phyloP scores from a whole-genome alignment of 2,888 invertebrate genomes.

The Cephus pygmeus region DNA sequence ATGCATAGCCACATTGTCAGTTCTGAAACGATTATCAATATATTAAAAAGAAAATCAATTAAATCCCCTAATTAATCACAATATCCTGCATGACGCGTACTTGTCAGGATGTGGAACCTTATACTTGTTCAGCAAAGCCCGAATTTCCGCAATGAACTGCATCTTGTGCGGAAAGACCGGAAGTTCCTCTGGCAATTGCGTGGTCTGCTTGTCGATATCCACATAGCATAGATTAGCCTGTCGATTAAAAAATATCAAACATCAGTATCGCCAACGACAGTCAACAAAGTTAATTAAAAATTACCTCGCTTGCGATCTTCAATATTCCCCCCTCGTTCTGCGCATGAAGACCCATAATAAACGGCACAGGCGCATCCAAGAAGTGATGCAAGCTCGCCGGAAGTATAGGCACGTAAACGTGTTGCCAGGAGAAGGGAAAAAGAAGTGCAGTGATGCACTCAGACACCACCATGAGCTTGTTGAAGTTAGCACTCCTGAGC shows the following conservation, averaged over 20 bases:
- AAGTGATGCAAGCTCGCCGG: conserved; percentile 96
- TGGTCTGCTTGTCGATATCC: conserved; percentile 92
- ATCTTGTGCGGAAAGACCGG: conserved; percentile 92
- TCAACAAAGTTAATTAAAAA: conserved; percentile 16
- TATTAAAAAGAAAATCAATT: not conserved
- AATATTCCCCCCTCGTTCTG: conserved; percentile 64
- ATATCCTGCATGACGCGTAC: conserved; percentile 42
- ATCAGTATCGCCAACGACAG: conserved; percentile 1
- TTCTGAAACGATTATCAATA: conserved; percentile 40
- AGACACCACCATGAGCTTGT: conserved; percentile 95
- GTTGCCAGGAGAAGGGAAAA: conserved; percentile 97
- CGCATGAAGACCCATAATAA: conserved; percentile 90
- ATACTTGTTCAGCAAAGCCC: conserved; percentile 74
- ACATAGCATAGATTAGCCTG: conserved; percentile 95
- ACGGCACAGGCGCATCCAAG: conserved; percentile 98
- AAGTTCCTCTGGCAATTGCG: conserved; percentile 95
- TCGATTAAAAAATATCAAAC: conserved; percentile 6
- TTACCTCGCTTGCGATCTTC: conserved; percentile 67
- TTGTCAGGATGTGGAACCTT: conserved; percentile 63
- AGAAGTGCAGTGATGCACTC: conserved; percentile 91
- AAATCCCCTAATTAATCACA: not conserved
- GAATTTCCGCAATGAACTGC: conserved; percentile 87
- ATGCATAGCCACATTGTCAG: conserved; percentile 63
- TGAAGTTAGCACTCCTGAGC: conserved; percentile 92
- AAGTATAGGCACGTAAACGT: conserved; percentile 98